phyloP scores from a whole-genome alignment of 2,797 vertebrate species.

The Enteromius radiatus region DNA sequence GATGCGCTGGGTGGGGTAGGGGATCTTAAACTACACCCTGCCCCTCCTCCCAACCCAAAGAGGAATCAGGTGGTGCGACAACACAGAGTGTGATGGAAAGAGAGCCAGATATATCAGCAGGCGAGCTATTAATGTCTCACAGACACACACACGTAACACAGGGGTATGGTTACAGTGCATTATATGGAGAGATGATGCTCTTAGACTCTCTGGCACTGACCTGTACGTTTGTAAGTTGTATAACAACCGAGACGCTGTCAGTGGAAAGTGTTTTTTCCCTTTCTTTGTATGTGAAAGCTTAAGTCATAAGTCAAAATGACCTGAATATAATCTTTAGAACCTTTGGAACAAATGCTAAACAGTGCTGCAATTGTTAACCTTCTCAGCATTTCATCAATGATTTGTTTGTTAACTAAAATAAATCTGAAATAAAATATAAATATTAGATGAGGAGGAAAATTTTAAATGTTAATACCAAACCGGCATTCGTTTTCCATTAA shows the following conservation, averaged over 20 bases:
- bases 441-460: background rate
- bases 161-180: slow-evolving; percentile 53
- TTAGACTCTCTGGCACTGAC: slow-evolving; percentile 39
- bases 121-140: slow-evolving; percentile 45
- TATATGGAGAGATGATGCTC: slow-evolving; percentile 37
- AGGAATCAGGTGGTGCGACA: slow-evolving; percentile 48
- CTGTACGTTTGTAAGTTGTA: slow-evolving; percentile 27
- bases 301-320: background rate
- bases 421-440: background rate
- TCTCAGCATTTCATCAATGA: too few species aligned
- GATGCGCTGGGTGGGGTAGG: slow-evolving; percentile 39
- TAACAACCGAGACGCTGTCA: slow-evolving; percentile 24
- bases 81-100: slow-evolving; percentile 52
- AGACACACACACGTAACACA: slow-evolving; percentile 49
- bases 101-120: slow-evolving; percentile 53
- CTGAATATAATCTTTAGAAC: background rate
- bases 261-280: slow-evolving; percentile 7
- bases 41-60: slow-evolving; percentile 10
- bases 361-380: background rate
- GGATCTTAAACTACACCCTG: slow-evolving; percentile 14
- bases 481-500: background rate
- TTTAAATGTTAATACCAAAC: background rate
- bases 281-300: background rate
- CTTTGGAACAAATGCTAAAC: background rate
- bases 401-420: background rate